A percentile compares a stretch with the other conserved stretches of the same genome.
These are phyloP conservation scores for Neolamprologus longior DNA, from an alignment of 2,113 vertebrate species.

Conservation along the genomic window DNA sequence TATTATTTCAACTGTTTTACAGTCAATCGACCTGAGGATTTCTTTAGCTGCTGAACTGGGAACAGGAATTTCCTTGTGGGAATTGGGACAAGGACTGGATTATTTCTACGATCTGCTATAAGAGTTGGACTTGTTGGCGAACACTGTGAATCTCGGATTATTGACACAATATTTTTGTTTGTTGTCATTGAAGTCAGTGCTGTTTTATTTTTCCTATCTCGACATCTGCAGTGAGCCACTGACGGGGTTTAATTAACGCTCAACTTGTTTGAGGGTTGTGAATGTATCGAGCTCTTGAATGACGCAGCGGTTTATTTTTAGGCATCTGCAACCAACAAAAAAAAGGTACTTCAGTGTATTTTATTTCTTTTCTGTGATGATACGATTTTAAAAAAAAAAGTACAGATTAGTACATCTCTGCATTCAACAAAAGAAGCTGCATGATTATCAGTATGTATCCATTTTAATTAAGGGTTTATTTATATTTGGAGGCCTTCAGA, in stretches of 20 bases:
- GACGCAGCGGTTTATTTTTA: background rate
- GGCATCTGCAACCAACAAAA: background rate
- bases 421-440: background rate
- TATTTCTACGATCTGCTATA: slow-evolving; percentile 97
- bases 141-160: background rate
- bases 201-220: background rate
- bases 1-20: slow-evolving; percentile 6
- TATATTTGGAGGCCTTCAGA: background rate
- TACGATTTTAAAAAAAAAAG: background rate
- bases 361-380: background rate
- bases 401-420: background rate
- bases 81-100: slow-evolving; percentile 96
- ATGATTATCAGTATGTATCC: background rate
- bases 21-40: slow-evolving; percentile 86
- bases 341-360: background rate
- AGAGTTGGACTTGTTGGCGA: slow-evolving; percentile 14
- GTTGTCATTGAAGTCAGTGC: background rate
- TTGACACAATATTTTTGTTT: background rate
- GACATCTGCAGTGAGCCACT: background rate
- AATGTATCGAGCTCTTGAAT: background rate
- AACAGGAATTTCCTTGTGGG: slow-evolving; percentile 94
- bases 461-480: background rate
- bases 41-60: slow-evolving; percentile 86
- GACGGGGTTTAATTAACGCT: background rate
- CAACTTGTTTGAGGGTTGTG: background rate